Conservation (phyloP, 1,140 invertebrate genomes). For the Drosophila albomicans region DNA sequence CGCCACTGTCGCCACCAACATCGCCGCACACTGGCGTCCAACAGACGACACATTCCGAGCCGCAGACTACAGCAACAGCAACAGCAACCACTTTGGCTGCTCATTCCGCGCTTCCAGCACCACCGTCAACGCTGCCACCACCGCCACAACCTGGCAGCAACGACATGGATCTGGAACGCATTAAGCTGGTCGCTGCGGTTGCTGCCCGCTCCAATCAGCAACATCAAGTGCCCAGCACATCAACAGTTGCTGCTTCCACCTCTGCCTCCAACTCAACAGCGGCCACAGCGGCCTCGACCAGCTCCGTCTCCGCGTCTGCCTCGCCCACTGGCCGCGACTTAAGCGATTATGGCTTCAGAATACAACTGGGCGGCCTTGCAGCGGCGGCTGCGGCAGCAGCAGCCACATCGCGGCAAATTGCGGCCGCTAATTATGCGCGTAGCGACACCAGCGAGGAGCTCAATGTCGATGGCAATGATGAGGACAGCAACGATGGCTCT, state of each 20-base stretch:
- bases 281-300: constrained; percentile 44
- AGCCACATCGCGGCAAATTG: constrained; percentile 79
- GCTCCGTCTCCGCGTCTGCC: constrained; percentile 54
- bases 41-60: constrained; percentile 57
- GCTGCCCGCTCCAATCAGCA: constrained; percentile 58
- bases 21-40: constrained; percentile 47
- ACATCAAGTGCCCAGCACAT: constrained; percentile 46
- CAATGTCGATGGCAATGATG: constrained; percentile 84
- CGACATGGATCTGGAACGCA: constrained; percentile 83
- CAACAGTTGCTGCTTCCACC: constrained; percentile 18
- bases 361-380: constrained; percentile 83
- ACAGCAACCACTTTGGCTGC: neutral
- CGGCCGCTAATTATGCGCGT: constrained; percentile 80
- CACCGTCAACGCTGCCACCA: constrained; percentile 36
- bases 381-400: constrained; percentile 80
- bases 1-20: constrained; percentile 76
- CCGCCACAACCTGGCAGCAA: constrained; percentile 39
- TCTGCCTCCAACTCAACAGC: constrained; percentile 44
- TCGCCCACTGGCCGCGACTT: constrained; percentile 73
- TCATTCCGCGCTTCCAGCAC: constrained; percentile 44
- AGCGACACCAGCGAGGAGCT: constrained; percentile 84
- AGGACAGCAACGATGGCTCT: constrained; percentile 80
- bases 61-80: constrained; percentile 32
- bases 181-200: constrained; percentile 80
- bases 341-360: constrained; percentile 84